Evolutionary conservation across 2,888 invertebrate genomes (phyloP).

Genomic region (Drosophila maculinotata): DNA sequence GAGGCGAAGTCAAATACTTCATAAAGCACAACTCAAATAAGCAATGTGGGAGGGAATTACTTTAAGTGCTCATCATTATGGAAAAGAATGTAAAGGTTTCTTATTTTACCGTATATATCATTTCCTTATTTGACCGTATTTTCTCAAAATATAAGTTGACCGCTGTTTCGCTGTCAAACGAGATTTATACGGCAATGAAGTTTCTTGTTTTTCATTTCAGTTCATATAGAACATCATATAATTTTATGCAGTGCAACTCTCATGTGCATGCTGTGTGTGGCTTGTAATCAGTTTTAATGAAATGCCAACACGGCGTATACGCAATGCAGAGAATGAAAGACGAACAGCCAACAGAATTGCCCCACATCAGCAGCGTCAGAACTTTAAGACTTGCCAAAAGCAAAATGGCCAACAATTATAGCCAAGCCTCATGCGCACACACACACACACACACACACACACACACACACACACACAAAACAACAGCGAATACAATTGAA

Average conservation of each 20-base stretch:
- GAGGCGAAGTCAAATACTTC: constrained; percentile 23
- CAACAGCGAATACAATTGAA: constrained; percentile 20
- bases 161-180: constrained; percentile 11
- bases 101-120: too few relatives aligned
- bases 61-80: constrained; percentile 30
- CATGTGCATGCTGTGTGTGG: constrained; percentile 33
- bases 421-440: not conserved
- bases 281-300: constrained; percentile 59
- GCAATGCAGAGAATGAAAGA: constrained; percentile 42
- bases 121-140: not conserved
- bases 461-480: not conserved
- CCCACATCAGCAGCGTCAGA: constrained; percentile 11
- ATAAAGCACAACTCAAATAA: constrained; percentile 11
- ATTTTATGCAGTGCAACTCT: constrained; percentile 44
- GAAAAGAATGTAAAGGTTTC: not conserved
- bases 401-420: constrained; percentile 47
- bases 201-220: constrained; percentile 25
- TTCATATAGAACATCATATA: constrained; percentile 28
- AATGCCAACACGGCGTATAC: constrained; percentile 62
- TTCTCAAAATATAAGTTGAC: constrained; percentile 4
- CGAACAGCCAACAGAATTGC: constrained; percentile 9
- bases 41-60: constrained; percentile 11
- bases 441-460: constrained; percentile 2
- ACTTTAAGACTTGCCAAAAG: constrained; percentile 32
- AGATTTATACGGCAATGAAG: constrained; percentile 33